Evolutionary conservation across 92 coral and sea anemone species (phyloP), one percentile per base, ranked within the genome.

Genomic region (Galaxea fascicularis): DNA sequence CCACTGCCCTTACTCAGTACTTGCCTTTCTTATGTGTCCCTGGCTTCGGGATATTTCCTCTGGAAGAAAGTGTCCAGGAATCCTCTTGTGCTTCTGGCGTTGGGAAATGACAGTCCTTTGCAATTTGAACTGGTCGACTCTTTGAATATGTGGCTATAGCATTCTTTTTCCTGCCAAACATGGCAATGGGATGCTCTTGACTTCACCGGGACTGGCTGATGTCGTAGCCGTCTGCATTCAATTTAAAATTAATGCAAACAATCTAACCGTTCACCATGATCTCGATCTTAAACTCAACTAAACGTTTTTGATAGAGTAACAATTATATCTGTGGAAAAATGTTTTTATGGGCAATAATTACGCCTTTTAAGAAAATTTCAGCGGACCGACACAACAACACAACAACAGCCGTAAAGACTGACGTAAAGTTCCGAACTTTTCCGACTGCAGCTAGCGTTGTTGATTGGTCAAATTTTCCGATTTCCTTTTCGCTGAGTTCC

Each of bases 51-150:
- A 6, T 58, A 9, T 17, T 44, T 5, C 45, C 78, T 17, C 49
- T 49, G 64, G 74, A 79, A 18, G 54, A 39, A 28, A 77, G 78
- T 25, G 56, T 56, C 86, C 85, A 81, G 10, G 53, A 20, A 56
- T 83, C 87, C 47, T 84, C 85, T 12, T 88, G 92, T 17, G 95
- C 81, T 21, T 91, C 90, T 27, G 95, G 95, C 49, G 92, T 91
- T 17, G 30, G 88, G 57, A 91, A 91, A 77, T 88, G 95, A 24
- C 44, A 20, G 51, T 80, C 85, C 60, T 76, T 88, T 41, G 82
- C 15, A 39, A 85, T 0, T 20, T 88, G 87, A 21, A 91, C 63
- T 22, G 95, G 95, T 18, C 73, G 70, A 26, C 66, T 73, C 88
- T 88, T 91, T 22, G 95, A 91, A 76, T 91, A 91, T 24, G 95